Base-by-base conservation (phyloP, 2,888 invertebrate species). In the Lottia gigantea region DNA sequence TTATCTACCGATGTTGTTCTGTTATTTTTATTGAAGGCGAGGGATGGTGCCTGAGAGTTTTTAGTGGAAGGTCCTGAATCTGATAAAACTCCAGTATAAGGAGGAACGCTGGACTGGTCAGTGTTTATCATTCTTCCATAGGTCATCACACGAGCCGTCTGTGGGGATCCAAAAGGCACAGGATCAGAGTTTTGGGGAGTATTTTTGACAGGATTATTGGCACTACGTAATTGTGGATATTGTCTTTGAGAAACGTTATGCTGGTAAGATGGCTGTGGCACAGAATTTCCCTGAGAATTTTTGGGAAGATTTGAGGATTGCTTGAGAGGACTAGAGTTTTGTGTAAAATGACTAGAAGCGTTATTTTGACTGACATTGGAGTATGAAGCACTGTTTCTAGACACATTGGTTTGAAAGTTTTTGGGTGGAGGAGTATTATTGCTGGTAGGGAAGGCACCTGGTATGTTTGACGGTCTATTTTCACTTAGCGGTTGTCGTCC, bases 401-500 rank as follows among this genome's bases (percentile, higher is more conserved):
- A 12, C 40, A 40, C 11, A 55, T 55, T 55, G 19, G 19, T 11
- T 55, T 55, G 55, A 23, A 23, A 55, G 23, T 55, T 55, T 55
- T 23, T 4, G 11, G 55, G 55, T 19, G 23, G 19, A 8, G 40
- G 40, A 40, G 40, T 40, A 40, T 40, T 40, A 55, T 55, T 55
- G 19, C 25, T 45, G 65, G 55, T 31, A 69, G 47, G 40, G 55
- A 65, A 46, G 46, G n/a, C 26, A 47, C 68, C 64, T 40, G 61
- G 64, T n/a, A 64, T 46, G 23, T 64, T 64, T 6, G 64, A 61
- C 15, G 49, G 45, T 23, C 31, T 61, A n/a, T 49, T 49, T 65
- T 69, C 64, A 46, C 19, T 23, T 0, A 16, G 23, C 3, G 40
- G n/a, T n/a, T 65, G 65, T 31, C 64, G 69, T 2, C 74, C 78